Conservation (phyloP, 2,113 vertebrate species). For the Calyptomena viridis region DNA sequence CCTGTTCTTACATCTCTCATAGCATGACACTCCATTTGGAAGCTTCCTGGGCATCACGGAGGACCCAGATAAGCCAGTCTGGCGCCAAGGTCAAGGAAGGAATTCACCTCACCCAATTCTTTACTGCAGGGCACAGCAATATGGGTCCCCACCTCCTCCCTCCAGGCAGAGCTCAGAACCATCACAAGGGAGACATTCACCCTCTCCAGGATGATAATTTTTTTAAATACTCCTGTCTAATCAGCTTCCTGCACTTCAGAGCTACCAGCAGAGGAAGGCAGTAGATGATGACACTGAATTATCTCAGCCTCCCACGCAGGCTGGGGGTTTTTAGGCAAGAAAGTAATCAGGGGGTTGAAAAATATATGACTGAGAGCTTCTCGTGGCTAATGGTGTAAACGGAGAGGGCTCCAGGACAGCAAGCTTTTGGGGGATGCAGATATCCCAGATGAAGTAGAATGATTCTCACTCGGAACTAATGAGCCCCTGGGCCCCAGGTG, state of each 20-base stretch:
- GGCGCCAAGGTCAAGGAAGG: background rate
- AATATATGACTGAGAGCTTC: background rate
- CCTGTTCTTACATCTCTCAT: background rate
- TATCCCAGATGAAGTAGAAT: background rate
- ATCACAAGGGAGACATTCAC: background rate
- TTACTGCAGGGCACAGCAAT: background rate
- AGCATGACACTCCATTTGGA: background rate
- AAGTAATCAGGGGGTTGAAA: background rate
- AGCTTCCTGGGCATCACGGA: background rate
- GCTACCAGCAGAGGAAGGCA: background rate
- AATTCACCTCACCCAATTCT: background rate
- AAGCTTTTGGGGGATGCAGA: background rate
- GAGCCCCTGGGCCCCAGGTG: background rate
- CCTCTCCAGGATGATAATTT: background rate
- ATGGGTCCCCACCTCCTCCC: background rate
- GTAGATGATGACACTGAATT: background rate
- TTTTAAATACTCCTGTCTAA: background rate
- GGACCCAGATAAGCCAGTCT: background rate
- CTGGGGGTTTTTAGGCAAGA: background rate
- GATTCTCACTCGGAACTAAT: background rate
- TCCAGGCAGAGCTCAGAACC: background rate
- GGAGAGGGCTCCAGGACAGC: accelerated
- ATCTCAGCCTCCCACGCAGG: background rate
- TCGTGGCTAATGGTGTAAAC: background rate
- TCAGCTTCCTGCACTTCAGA: background rate